Evolutionary conservation across 2,797 vertebrate genomes (phyloP).

Genomic region (Sebastes alutus): DNA sequence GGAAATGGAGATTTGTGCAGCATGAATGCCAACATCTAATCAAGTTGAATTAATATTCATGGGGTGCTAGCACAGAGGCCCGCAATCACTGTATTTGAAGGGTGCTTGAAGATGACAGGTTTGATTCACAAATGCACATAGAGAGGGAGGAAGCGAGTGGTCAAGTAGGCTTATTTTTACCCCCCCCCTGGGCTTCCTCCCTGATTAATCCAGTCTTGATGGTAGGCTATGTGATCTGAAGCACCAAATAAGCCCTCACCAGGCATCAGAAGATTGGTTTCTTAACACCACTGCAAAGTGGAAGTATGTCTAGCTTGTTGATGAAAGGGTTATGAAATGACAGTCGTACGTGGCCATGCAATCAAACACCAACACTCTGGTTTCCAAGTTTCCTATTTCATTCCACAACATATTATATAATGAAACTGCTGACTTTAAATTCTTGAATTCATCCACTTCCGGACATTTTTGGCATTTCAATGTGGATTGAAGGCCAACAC

Average conservation of each 20-base stretch:
- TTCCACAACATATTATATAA: not conserved
- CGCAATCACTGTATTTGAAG: not conserved
- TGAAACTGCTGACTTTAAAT: not conserved
- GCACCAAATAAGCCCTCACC: not conserved
- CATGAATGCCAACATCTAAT: not conserved
- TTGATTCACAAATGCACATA: not conserved
- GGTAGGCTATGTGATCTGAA: not conserved
- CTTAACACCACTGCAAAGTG: not conserved
- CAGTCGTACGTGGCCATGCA: not conserved
- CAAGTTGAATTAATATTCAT: not conserved
- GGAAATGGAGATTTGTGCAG: not conserved
- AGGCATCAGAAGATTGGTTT: not conserved
- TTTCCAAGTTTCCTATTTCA: not conserved
- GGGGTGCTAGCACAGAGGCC: not conserved
- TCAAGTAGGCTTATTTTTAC: not conserved
- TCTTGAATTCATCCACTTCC: not conserved
- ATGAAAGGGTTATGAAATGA: not conserved
- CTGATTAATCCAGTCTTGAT: not conserved
- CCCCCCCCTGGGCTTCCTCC: rapidly evolving
- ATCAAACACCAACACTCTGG: not conserved
- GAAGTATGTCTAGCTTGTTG: not conserved
- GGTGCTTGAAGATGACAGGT: not conserved
- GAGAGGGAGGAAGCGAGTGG: not conserved
- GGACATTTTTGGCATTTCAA: not conserved
- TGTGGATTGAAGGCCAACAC: not conserved